A percentile compares a stretch with the other conserved stretches of the same genome.
Conservation (phyloP, 2,113 vertebrate species). For the Chroicocephalus ridibundus region DNA sequence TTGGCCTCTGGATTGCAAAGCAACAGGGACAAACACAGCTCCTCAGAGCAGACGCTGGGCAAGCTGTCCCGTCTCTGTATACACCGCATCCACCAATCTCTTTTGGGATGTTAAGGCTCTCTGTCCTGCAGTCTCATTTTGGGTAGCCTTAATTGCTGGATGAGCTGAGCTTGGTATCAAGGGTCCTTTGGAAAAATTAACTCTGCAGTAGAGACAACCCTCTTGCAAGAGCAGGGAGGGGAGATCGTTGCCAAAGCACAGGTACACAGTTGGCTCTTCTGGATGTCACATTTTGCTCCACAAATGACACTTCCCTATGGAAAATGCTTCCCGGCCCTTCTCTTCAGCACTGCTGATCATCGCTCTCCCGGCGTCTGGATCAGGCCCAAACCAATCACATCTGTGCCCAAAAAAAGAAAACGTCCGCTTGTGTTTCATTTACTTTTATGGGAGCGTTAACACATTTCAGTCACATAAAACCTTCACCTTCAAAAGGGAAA, state of each 20-base stretch:
- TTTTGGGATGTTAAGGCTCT: neutral
- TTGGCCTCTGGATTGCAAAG: neutral
- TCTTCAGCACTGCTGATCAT: neutral
- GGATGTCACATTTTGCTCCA: neutral
- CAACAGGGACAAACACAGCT: neutral
- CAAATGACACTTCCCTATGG: neutral
- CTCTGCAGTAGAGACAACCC: neutral
- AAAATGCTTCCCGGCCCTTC: neutral
- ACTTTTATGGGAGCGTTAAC: neutral
- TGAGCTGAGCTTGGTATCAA: neutral
- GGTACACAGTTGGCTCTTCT: neutral
- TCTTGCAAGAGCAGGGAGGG: neutral
- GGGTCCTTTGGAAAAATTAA: neutral
- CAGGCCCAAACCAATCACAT: neutral
- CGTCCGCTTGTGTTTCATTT: neutral
- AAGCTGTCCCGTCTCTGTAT: neutral
- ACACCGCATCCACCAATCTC: neutral
- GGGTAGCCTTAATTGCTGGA: neutral
- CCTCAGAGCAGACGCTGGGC: fast-evolving
- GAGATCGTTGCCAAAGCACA: neutral
- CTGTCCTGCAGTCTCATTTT: fast-evolving
- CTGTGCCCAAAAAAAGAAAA: neutral
- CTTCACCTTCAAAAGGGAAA: neutral
- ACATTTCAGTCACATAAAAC: neutral
- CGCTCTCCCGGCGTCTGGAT: neutral